Evolutionary conservation across 2,888 invertebrate genomes (phyloP), one percentile per base, ranked within the genome.

Genomic region (Chaitophorus viminalis): DNA sequence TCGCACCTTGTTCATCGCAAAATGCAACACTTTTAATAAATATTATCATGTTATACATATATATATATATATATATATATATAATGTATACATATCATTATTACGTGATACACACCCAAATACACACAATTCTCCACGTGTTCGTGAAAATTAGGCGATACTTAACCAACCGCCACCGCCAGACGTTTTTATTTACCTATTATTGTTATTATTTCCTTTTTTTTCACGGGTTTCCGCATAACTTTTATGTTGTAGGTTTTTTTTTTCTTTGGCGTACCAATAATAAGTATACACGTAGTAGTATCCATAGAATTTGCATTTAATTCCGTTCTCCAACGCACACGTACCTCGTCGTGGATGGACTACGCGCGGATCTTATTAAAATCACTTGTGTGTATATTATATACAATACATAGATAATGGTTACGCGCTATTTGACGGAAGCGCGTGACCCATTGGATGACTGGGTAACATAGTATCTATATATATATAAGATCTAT

Each of bases 341-440:
- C 76, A 81, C 39, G 18, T 25, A 18, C 33, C 25, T 72, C 31
- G 31, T 52, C 72, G 46, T 25, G 52, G 46, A n/a, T 46, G 46
- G 25, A 52, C 70, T n/a, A 65, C 54, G 60, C 46, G 21, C 36
- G 39, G 52, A 25, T 68, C 85, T 85, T 29, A 77, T 78, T 85
- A 78, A 70, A 77, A 76, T 52, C 52, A 25, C 72, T 9, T 74
- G 33, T 31, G 8, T 1, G 17, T 18, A 68, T n/a, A n/a, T n/a
- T n/a, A n/a, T n/a, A n/a, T n/a, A n/a, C n/a, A n/a, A n/a, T n/a
- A n/a, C n/a, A n/a, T n/a, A n/a, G n/a, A n/a, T n/a, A n/a, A n/a
- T 29, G 68, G 85, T 85, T 85, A 85, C 85, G 85, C 85, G 78
- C 86, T 86, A 79, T 86, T 86, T 79, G 86, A 86, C 72, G 70